Percentiles rank a stretch among this genome's conserved stretches.
Evolutionary conservation across 2,797 vertebrate genomes (phyloP).

Genomic region (Hypotaenidia philippensis): DNA sequence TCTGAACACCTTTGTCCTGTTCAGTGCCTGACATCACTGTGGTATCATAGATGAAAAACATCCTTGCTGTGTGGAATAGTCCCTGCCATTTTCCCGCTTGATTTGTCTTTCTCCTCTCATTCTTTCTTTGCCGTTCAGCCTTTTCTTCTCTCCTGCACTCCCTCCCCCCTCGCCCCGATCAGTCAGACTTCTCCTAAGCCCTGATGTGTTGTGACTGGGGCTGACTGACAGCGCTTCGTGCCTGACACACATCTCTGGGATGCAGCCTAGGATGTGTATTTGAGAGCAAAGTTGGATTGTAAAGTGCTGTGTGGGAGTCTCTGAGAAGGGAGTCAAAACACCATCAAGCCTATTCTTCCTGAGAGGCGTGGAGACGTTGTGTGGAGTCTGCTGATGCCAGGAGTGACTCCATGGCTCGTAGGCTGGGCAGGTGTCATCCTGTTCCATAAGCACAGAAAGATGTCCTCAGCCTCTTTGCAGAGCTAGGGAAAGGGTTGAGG

Average conservation of each 20-base stretch:
- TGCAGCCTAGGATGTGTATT: conserved; percentile 64
- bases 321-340: conserved; percentile 74
- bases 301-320: conserved; percentile 69
- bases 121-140: not conserved
- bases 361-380: not conserved
- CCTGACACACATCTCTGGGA: conserved; percentile 65
- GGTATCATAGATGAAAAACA: conserved; percentile 8
- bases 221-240: conserved; percentile 70
- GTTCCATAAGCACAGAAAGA: not conserved
- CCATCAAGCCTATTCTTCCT: conserved; percentile 42
- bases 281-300: conserved; percentile 65
- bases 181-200: conserved; percentile 58
- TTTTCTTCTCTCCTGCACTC: not conserved
- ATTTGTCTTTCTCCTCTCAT: conserved; percentile 44
- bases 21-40: not conserved
- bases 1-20: conserved; percentile 15
- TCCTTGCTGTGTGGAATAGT: not conserved
- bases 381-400: not conserved
- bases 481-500: not conserved
- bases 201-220: conserved; percentile 77
- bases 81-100: not conserved
- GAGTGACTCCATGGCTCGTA: not conserved
- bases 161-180: not conserved
- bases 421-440: not conserved
- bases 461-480: not conserved